Base-by-base conservation (phyloP, 2,888 invertebrate species). In the Toxonevra muliebris region DNA sequence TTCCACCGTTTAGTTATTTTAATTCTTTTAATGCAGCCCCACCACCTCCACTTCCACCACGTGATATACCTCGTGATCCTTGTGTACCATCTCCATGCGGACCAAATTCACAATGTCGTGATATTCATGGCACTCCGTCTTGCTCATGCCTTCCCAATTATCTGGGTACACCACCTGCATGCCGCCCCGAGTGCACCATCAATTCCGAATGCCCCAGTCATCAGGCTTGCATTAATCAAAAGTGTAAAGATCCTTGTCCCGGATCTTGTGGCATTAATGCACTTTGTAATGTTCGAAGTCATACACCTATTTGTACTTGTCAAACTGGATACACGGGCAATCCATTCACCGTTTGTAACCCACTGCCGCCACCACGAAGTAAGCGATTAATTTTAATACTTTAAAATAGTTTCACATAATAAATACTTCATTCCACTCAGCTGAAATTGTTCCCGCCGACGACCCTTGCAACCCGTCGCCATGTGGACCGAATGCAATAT, bases 81-180 rank as follows among this genome's bases (percentile, higher is more conserved):
- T 93, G 93, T 79, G 82, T 87, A 68, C 91, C 92, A 50, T 89
- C 90, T 12, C 93, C 93, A 4, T 94, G 93, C 81, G 94, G 93
- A 40, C 90, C 90, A 9, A 91, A 92, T 81, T 91, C 92, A 71
- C 90, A 91, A 82, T 90, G 90, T 71, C 85, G 86, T 48, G 85
- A 87, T 68, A 82, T 87, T 15, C 84, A 87, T 52, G 87, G 86
- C 30, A 82, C 85, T 19, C 87, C 89, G 9, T 87, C 88, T 1
- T 90, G 90, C 74, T 88, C 90, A n/a, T 94, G 94, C 80, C 86
- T 90, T 70, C 87, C 90, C 52, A 90, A 90, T 71, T 92, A 90
- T 80, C 88, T 90, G 69, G 94, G 94, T 48, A 86, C 88, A 15
- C 92, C 95, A 57, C 91, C 91, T 13, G 88, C 88, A 69, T 94